These are phyloP conservation scores for Orthosia gracilis DNA, from an alignment of 2,888 invertebrate species.

Conservation along the genomic window DNA sequence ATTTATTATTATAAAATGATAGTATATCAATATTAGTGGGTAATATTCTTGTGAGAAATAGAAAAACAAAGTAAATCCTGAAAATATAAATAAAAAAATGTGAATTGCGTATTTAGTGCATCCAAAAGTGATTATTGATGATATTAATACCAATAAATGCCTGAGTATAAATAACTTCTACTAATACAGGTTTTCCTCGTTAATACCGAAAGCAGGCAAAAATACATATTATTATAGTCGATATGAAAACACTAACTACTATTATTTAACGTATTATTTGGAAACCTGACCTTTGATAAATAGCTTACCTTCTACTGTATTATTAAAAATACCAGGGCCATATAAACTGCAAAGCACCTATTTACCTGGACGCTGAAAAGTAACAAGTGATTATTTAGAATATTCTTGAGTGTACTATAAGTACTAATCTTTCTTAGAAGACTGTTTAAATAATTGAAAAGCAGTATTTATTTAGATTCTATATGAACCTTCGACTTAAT, in stretches of 20 bases:
- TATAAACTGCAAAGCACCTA: conserved; percentile 6
- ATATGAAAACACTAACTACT: not conserved
- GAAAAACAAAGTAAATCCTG: not conserved
- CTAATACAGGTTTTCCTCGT: conserved; percentile 24
- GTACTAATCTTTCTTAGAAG: not conserved
- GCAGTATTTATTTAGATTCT: not conserved
- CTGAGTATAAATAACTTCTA: not conserved
- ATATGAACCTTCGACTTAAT: no score
- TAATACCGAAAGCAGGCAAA: not conserved
- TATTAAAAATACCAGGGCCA: conserved; percentile 25
- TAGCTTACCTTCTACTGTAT: not conserved
- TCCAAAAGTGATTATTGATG: not conserved
- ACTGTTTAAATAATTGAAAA: not conserved
- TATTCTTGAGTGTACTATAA: no score
- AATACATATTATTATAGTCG: not conserved
- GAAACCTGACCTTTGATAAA: conserved; percentile 3
- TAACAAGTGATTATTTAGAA: not conserved
- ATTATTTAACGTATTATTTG: not conserved
- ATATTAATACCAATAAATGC: conserved; percentile 9
- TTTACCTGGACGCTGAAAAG: conserved; percentile 10
- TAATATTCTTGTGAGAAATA: conserved; percentile 3
- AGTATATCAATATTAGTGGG: not conserved
- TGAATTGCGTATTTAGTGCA: not conserved
- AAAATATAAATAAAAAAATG: not conserved
- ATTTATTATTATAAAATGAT: no score